These are phyloP conservation scores for Phlogophora meticulosa DNA, from an alignment of 2,888 invertebrate species.

Conservation along the genomic window DNA sequence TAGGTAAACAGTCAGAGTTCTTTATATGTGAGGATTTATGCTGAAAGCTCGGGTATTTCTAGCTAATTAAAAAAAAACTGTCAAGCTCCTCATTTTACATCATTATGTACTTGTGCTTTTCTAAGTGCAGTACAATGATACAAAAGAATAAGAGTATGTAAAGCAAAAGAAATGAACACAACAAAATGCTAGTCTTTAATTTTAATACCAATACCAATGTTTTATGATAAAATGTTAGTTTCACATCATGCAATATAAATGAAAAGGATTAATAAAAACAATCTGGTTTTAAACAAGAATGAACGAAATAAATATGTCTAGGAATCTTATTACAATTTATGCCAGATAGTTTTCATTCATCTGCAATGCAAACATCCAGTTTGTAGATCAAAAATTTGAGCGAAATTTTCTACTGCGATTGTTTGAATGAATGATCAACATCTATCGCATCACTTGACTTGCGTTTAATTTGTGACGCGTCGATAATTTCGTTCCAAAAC, in stretches of 20 bases:
- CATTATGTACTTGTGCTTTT: background rate
- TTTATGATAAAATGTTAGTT: background rate
- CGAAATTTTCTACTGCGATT: too few species aligned
- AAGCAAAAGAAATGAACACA: slow-evolving; percentile 3
- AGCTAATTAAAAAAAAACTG: background rate
- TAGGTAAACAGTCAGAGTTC: slow-evolving; percentile 21
- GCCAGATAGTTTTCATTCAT: slow-evolving; percentile 5
- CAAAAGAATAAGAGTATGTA: background rate
- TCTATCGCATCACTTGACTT: too few species aligned
- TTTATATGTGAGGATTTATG: slow-evolving; percentile 22
- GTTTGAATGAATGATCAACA: too few species aligned
- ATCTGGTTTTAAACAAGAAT: slow-evolving; percentile 5
- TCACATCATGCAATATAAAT: background rate
- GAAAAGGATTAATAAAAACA: background rate
- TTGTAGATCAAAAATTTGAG: too few species aligned
- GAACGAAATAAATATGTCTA: background rate
- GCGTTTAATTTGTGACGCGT: too few species aligned
- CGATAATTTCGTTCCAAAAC: too few species aligned
- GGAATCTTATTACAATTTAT: background rate
- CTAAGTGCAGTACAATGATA: background rate
- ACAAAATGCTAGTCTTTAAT: background rate
- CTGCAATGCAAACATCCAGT: background rate
- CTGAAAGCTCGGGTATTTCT: background rate
- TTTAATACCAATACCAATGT: slow-evolving; percentile 15
- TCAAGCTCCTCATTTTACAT: background rate